A percentile compares a stretch with the other conserved stretches of the same genome.
Conservation (phyloP, 1,140 invertebrate species). For the Drosophila repletoides region DNA sequence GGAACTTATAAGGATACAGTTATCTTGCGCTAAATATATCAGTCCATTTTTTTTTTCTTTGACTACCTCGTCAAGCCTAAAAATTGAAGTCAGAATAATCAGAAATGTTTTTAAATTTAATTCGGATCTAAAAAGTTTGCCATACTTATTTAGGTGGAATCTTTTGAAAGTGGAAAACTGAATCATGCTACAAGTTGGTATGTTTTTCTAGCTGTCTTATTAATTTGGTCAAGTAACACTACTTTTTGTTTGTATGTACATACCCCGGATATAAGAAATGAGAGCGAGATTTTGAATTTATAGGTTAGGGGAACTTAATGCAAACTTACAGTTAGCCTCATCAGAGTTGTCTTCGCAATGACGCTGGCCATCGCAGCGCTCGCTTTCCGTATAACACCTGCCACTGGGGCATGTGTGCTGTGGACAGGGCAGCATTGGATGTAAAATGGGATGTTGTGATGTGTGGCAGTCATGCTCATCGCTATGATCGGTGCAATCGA, state of each 20-base stretch:
- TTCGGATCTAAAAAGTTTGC: no score
- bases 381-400: conserved; percentile 66
- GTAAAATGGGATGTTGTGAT: conserved; percentile 21
- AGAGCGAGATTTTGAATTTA: background rate
- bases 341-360: conserved; percentile 86
- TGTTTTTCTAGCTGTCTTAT: no score
- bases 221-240: no score
- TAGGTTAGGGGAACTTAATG: background rate
- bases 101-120: no score
- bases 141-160: no score
- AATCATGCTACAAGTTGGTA: no score
- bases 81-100: no score
- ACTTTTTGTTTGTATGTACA: background rate
- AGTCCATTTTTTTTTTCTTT: no score
- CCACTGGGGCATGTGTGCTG: conserved; percentile 72
- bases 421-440: conserved; percentile 55
- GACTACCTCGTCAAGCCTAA: no score
- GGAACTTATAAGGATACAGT: no score
- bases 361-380: conserved; percentile 84
- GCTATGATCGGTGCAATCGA: conserved; percentile 83
- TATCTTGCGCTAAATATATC: no score
- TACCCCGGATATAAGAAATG: background rate
- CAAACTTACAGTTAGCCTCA: conserved; percentile 85
- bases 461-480: conserved; percentile 83
- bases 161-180: no score